These are phyloP conservation scores for Phaethornis superciliosus DNA, from an alignment of 2,113 vertebrate genomes.

Conservation along the genomic window DNA sequence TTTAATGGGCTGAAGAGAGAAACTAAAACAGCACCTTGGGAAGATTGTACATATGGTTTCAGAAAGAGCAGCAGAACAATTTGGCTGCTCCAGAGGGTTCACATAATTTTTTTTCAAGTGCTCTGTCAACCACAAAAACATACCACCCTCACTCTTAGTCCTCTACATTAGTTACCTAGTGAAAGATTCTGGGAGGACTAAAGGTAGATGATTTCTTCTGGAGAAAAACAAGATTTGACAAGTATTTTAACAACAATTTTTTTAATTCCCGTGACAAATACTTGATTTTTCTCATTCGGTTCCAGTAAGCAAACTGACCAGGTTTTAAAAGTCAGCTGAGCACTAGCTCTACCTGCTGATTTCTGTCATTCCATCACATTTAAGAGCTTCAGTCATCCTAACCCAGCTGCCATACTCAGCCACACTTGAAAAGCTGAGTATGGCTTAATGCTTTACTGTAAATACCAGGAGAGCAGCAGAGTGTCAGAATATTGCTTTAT, in stretches of 20 bases:
- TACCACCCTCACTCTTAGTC: not conserved
- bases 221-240: not conserved
- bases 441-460: not conserved
- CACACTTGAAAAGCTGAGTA: not conserved
- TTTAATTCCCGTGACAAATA: not conserved
- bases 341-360: not conserved
- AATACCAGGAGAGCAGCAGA: not conserved
- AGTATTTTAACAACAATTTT: not conserved
- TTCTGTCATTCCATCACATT: not conserved
- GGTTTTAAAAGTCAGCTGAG: not conserved
- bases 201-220: not conserved
- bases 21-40: not conserved
- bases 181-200: not conserved
- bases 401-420: not conserved
- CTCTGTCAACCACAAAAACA: not conserved
- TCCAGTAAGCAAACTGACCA: not conserved
- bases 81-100: not conserved
- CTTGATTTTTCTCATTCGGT: not conserved
- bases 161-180: not conserved
- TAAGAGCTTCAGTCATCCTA: not conserved
- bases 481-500: not conserved
- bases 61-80: not conserved
- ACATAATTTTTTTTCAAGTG: not conserved
- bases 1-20: not conserved
- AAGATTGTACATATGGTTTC: not conserved